Evolutionary conservation across 2,888 invertebrate species (phyloP), one percentile per base, ranked within the genome.

Genomic region (Drosophila gaucha): DNA sequence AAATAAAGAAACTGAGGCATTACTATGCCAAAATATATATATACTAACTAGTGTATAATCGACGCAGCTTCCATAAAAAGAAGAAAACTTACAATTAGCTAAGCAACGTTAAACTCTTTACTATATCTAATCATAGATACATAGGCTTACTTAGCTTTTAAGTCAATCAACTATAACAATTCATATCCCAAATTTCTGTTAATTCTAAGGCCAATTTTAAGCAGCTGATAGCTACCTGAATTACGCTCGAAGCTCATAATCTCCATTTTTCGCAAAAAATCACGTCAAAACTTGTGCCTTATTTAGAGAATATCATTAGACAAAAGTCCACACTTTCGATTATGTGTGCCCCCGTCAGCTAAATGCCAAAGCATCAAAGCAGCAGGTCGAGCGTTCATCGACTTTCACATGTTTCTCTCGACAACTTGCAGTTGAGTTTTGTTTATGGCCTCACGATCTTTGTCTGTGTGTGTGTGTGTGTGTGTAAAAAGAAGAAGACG

Each of bases 391-490:
- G 36, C 63, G 51, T n/a, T 16, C 56, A 58, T 30, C 58, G 74
- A 74, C 73, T 74, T 74, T 74, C 73, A 74, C 73, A 74, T 74
- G 65, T 50, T 56, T 63, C 47, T 66, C 54, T 66, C 16, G 22
- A n/a, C 31, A 33, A 35, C 43, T 54, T 54, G 47, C 65, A 69
- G n/a, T 65, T 47, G 36, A 49, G 51, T 51, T 63, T 65, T 47
- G 55, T 66, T 73, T 69, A 76, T 55, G 49, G 70, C 57, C 70
- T 58, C 83, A 82, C 80, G 80, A 86, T 80, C 86, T 86, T 20
- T 20, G 31, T 62, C 44, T 64, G 47, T 56, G 60, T 66, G 47
- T 57, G 39, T 39, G 6, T 85, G 14, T 44, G 30, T 67, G 50
- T 65, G 49, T 57, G 59, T 64, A 49, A 47, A 63, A 65, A 74